Percentiles rank a stretch among this genome's conserved stretches.
phyloP scores from a whole-genome alignment of 30 jellyfish, hydroid and myxozoan genomes.

The Aurelia aurita complex sp. Pacific region DNA sequence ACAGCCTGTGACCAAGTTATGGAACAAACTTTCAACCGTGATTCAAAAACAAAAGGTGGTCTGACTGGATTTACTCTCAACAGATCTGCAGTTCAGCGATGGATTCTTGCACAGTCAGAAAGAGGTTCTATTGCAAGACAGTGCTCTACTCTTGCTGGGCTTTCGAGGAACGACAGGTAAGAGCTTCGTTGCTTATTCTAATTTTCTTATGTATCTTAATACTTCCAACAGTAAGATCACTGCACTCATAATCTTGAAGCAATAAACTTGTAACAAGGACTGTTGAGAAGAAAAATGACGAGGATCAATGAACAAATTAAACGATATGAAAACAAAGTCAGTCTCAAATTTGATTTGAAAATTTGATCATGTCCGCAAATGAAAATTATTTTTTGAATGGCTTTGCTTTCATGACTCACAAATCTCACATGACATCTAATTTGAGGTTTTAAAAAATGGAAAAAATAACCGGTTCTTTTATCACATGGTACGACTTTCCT shows the following conservation, averaged over 20 bases:
- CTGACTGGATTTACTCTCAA: constrained; percentile 33
- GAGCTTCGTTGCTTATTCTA: background rate
- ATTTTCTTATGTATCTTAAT: background rate
- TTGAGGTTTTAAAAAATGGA: no score
- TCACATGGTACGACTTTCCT: no score
- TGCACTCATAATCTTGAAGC: background rate
- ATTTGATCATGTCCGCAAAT: background rate
- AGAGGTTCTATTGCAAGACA: constrained; percentile 37
- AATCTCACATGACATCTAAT: no score
- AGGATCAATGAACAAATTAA: background rate
- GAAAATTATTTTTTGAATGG: background rate
- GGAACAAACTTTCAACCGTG: constrained; percentile 53
- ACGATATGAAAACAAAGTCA: background rate
- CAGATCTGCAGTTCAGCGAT: constrained; percentile 42
- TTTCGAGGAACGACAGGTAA: constrained; percentile 2
- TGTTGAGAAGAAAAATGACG: background rate
- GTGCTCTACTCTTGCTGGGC: constrained; percentile 36
- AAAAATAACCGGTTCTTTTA: no score
- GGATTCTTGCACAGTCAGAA: constrained; percentile 51
- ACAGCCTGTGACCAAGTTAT: constrained; percentile 58
- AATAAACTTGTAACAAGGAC: background rate
- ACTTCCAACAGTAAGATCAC: background rate
- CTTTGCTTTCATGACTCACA: no score
- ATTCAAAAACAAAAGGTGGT: constrained; percentile 59
- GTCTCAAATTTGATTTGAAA: background rate